Evolutionary conservation across 2,113 vertebrate species (phyloP), one percentile per base, ranked within the genome.

Genomic region (Cephalopholis sonnerati): DNA sequence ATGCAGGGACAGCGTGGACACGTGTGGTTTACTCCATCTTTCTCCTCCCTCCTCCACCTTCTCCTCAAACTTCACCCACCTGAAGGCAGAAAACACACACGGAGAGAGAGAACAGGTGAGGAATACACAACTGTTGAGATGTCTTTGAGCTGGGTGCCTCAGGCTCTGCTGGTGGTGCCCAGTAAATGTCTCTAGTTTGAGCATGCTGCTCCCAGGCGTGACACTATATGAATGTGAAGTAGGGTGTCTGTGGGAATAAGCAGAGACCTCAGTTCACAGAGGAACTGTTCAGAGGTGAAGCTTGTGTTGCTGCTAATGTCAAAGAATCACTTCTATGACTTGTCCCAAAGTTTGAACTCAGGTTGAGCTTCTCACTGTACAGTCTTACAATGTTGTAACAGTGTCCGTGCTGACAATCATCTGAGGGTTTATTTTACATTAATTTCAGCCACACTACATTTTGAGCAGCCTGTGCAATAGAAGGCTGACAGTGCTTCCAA

Each of bases 61-160:
- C 89, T 99, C 98, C 93, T 99, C 98, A 58, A 99, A 99, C 90
- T 99, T 99, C 82, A 99, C 97, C 98, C 98, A 99, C 93, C 98
- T 99, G 91, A 85, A 92, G 54, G 65, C 18, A 68, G 24, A 11
- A 61, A 55, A 53, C 39, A 65, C 25, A 76, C 48, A 75, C 39
- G 73, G 46, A 61, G 17, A 68, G 6, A 44, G 10, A 57, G 24
- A 67, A 36, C 16, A 27, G 24, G 29, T 79, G 53, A 74, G 24
- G 27, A 78, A 68, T 68, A 24, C 59, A 44, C n/a, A 67, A 32
- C 16, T 17, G 53, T 7, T 0, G 4, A 22, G 17, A 12, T 18
- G 0, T 20, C 55, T 50, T 74, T 41, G n/a, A 77, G 41, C 18
- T 24, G 15, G 0, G 55, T 11, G 1, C 54, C 41, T 64, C 22